Evolutionary conservation across 2,797 vertebrate species (phyloP).

Genomic region (Poecilia picta): DNA sequence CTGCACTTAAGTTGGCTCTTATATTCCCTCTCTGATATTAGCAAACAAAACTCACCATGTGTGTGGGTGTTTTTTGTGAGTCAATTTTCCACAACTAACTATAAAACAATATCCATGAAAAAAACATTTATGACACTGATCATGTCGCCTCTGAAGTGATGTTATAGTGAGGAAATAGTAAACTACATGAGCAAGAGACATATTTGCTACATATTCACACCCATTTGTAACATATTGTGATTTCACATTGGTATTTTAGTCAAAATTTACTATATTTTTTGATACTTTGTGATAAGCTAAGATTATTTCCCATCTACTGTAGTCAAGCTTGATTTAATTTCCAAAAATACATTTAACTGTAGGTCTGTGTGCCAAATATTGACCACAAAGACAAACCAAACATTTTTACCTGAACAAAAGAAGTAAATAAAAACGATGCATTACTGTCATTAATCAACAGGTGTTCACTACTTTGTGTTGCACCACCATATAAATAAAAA

Average conservation of each 20-base stretch:
- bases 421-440: neutral
- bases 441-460: neutral
- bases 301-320: neutral
- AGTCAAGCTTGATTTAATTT: neutral
- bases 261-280: neutral
- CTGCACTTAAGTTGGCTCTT: conserved; percentile 4
- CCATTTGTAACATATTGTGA: neutral
- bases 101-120: conserved; percentile 6
- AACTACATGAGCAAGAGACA: neutral
- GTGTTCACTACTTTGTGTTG: neutral
- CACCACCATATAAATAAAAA: too few species aligned
- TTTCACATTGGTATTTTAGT: neutral
- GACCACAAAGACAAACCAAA: neutral
- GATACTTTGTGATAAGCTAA: neutral
- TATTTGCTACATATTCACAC: neutral
- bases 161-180: neutral
- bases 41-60: neutral
- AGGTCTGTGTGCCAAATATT: neutral
- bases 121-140: neutral
- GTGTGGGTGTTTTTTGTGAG: neutral
- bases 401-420: neutral
- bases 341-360: neutral
- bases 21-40: neutral
- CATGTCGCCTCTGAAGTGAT: neutral
- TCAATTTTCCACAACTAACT: neutral